Conservation (phyloP, 2,888 invertebrate genomes). For the Agrochola lychnidis region DNA sequence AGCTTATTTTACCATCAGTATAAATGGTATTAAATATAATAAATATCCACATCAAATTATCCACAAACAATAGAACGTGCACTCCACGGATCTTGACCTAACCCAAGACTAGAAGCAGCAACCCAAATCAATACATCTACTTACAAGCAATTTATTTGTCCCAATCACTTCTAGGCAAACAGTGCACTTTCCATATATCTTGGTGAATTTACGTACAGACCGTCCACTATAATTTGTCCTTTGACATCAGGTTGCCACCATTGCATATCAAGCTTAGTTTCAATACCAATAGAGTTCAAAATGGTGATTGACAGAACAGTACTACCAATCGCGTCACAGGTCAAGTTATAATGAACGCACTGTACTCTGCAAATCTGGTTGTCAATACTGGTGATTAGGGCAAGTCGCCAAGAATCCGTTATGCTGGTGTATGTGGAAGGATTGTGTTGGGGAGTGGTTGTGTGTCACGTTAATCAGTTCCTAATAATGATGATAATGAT, state of each 20-base stretch:
- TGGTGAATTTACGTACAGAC: background rate
- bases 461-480: constrained; percentile 21
- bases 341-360: no score
- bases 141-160: constrained; percentile 11
- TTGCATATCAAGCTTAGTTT: no score
- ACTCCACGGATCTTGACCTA: background rate
- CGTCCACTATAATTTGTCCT: no score
- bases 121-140: background rate
- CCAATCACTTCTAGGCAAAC: constrained; percentile 9
- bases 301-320: no score
- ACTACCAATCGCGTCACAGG: no score
- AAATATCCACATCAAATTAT: background rate
- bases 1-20: background rate
- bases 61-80: background rate
- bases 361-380: constrained; percentile 19
- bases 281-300: no score
- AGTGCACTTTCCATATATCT: constrained; percentile 23
- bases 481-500: constrained; percentile 30
- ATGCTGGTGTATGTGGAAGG: constrained; percentile 4
- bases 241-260: no score
- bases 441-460: constrained; percentile 1
- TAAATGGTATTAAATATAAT: background rate
- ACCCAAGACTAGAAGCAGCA: background rate
- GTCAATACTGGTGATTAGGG: constrained; percentile 30
- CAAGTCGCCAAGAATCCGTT: constrained; percentile 33